phyloP scores from a whole-genome alignment of 2,113 vertebrate genomes.

The Choloepus hoffmanni region DNA sequence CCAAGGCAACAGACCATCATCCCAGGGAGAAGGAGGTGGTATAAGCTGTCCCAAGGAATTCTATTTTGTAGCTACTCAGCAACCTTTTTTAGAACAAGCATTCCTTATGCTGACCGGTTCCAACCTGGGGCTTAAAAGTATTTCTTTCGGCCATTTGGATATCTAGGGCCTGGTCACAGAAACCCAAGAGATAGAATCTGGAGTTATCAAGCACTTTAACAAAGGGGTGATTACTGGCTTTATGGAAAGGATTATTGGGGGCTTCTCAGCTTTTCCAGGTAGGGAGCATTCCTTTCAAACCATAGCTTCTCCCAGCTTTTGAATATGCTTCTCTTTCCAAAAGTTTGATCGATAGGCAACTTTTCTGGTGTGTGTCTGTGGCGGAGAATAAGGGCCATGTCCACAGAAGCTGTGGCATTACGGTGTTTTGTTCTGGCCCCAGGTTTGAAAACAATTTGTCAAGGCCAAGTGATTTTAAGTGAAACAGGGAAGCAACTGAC shows the following conservation, averaged over 20 bases:
- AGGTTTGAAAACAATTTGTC: slow-evolving; percentile 45
- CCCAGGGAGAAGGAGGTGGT: background rate
- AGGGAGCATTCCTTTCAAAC: slow-evolving; percentile 55
- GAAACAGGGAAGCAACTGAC: background rate
- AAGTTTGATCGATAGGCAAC: background rate
- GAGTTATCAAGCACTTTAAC: background rate
- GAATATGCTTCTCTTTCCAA: slow-evolving; percentile 48
- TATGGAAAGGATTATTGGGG: background rate
- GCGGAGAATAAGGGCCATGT: background rate
- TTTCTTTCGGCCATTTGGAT: background rate
- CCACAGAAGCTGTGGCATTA: background rate
- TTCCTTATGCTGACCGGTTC: background rate
- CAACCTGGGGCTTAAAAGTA: background rate
- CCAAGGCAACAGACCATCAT: background rate
- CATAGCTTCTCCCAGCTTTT: slow-evolving; percentile 33
- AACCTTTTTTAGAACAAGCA: slow-evolving; percentile 25
- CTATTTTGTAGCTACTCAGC: slow-evolving; percentile 37
- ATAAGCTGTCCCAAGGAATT: slow-evolving; percentile 32
- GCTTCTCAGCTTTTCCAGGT: background rate
- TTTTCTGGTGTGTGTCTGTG: slow-evolving; percentile 39
- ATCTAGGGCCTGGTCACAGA: background rate
- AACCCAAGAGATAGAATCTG: background rate
- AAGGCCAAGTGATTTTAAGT: background rate
- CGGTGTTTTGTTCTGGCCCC: slow-evolving; percentile 48
- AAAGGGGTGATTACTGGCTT: background rate